phyloP scores from a whole-genome alignment of 1,140 invertebrate species.

The Calosoma granatense region DNA sequence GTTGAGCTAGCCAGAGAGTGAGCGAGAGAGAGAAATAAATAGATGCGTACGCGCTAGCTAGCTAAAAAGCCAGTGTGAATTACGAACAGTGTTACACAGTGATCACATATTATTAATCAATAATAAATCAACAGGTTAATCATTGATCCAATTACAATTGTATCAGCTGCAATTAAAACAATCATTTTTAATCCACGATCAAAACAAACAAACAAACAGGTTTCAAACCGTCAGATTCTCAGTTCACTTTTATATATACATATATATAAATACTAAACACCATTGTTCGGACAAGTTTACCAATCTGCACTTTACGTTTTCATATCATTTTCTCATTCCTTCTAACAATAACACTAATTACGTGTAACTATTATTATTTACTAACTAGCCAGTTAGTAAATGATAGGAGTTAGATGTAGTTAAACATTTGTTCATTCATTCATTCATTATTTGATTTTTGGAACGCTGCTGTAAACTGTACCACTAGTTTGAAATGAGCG shows the following conservation, averaged over 20 bases:
- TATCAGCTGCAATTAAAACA: constrained; percentile 6
- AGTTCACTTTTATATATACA: constrained; percentile 18
- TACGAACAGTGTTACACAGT: constrained; percentile 2
- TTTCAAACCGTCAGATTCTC: constrained; percentile 23
- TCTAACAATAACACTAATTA: not conserved
- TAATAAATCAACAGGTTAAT: constrained; percentile 5
- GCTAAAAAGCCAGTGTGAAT: constrained; percentile 8
- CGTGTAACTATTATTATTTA: not conserved
- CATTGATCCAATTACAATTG: constrained; percentile 1
- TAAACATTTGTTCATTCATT: not conserved
- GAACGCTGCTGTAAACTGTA: constrained; percentile 31
- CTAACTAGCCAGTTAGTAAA: not conserved
- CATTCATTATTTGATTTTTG: constrained; percentile 13
- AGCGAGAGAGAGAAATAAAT: no score
- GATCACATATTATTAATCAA: constrained; percentile 8
- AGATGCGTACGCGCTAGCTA: constrained; percentile 1
- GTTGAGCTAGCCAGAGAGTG: no score
- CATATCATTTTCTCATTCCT: constrained; percentile 21
- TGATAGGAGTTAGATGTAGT: no score
- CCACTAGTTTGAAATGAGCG: not conserved
- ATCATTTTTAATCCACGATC: constrained; percentile 3
- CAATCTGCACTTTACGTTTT: constrained; percentile 30
- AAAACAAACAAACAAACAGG: not conserved
- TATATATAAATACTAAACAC: constrained; percentile 12
- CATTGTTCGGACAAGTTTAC: constrained; percentile 32